Evolutionary conservation across 2,113 vertebrate species (phyloP).

Genomic region (Apaloderma vittatum): DNA sequence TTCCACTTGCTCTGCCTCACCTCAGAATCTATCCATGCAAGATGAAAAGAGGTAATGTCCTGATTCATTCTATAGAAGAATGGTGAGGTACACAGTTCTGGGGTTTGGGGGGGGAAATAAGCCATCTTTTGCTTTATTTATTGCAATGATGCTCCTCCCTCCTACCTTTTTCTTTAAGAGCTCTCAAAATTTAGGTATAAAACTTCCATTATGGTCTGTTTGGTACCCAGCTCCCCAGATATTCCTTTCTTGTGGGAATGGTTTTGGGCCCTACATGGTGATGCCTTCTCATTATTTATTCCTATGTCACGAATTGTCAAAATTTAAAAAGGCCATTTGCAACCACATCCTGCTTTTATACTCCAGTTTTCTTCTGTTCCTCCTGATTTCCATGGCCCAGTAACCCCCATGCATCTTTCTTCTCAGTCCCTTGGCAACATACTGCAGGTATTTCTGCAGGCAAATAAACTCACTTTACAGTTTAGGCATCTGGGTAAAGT

Average conservation of each 20-base stretch:
- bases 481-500: not conserved
- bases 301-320: not conserved
- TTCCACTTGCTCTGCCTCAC: not conserved
- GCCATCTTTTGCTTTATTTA: not conserved
- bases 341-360: not conserved
- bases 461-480: conserved; percentile 1
- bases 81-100: not conserved
- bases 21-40: not conserved
- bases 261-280: not conserved
- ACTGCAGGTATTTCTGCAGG: not conserved
- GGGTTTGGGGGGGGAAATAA: not conserved
- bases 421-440: not conserved
- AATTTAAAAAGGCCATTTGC: not conserved
- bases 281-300: not conserved
- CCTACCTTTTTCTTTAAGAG: not conserved
- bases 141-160: not conserved
- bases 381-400: not conserved
- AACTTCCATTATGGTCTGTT: not conserved
- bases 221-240: not conserved
- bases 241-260: not conserved
- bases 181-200: not conserved
- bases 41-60: not conserved
- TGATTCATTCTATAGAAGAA: not conserved
- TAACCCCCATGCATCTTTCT: not conserved
- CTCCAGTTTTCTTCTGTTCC: not conserved